Percentiles rank a stretch among this genome's conserved stretches.
These are phyloP conservation scores for Notechis scutatus DNA, from an alignment of 2,113 vertebrate species.

Conservation along the genomic window DNA sequence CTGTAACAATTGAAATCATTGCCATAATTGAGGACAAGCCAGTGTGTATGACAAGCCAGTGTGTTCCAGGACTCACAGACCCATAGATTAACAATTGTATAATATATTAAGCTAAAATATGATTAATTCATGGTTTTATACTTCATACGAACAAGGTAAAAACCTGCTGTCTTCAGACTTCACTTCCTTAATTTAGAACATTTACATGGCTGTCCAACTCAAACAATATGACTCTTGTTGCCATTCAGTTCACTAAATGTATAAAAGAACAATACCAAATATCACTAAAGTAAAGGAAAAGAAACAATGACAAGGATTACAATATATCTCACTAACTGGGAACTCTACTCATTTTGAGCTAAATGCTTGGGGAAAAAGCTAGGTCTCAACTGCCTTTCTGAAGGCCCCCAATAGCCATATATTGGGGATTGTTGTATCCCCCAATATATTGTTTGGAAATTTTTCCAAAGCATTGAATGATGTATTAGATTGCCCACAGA, in stretches of 20 bases:
- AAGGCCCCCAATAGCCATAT: not conserved
- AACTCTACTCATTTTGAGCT: not conserved
- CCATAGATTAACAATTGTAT: not conserved
- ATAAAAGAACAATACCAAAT: not conserved
- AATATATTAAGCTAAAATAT: not conserved
- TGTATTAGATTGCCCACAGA: not conserved
- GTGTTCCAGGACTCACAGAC: not conserved
- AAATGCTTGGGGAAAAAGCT: not conserved
- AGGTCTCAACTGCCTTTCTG: not conserved
- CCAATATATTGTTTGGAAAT: not conserved
- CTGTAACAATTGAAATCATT: not conserved
- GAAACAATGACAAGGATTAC: not conserved
- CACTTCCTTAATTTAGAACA: not conserved
- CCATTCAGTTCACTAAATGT: not conserved
- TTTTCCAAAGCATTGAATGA: not conserved
- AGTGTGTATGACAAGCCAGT: not conserved
- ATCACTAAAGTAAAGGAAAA: not conserved
- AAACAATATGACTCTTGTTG: not conserved
- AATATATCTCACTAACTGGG: not conserved
- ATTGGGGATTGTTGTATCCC: not conserved
- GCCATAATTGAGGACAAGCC: not conserved
- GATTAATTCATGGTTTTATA: not conserved
- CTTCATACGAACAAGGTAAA: not conserved
- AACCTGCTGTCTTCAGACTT: not conserved
- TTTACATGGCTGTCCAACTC: not conserved